A percentile compares a stretch with the other conserved stretches of the same genome.
Conservation (phyloP, 1,140 invertebrate genomes). For the Drosophila micromelanica region DNA sequence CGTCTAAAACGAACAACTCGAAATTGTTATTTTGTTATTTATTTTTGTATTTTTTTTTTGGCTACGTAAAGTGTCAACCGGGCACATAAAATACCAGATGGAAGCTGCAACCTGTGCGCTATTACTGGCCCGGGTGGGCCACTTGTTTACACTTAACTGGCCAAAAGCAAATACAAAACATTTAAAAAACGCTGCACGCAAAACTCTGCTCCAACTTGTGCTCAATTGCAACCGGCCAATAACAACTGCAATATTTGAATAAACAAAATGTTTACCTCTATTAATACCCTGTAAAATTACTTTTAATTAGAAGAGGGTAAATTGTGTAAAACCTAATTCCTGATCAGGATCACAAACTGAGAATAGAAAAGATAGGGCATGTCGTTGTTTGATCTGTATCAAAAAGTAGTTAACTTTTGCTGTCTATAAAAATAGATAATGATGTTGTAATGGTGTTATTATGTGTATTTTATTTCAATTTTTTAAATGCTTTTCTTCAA, state of each 20-base stretch:
- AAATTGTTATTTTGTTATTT: background rate
- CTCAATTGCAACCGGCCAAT: constrained; percentile 17
- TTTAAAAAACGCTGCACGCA: too few species aligned
- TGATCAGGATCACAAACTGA: too few species aligned
- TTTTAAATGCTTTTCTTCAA: too few species aligned
- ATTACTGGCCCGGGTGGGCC: constrained; percentile 28
- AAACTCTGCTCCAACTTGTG: constrained; percentile 38
- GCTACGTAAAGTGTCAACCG: constrained; percentile 68
- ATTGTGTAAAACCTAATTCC: too few species aligned
- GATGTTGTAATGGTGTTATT: too few species aligned
- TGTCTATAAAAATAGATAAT: too few species aligned
- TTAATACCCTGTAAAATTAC: background rate
- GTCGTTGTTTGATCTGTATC: too few species aligned
- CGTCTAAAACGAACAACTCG: constrained; percentile 35
- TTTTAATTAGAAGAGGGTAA: too few species aligned
- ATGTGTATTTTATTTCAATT: too few species aligned
- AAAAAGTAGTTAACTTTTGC: too few species aligned
- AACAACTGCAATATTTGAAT: constrained; percentile 27
- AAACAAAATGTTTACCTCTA: constrained; percentile 7
- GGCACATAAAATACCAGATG: constrained; percentile 60
- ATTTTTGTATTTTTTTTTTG: background rate
- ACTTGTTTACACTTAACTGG: constrained; percentile 60
- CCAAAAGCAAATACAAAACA: too few species aligned
- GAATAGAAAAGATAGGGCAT: too few species aligned
- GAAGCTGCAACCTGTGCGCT: constrained; percentile 3